phyloP scores from a whole-genome alignment of 2,797 vertebrate species.

The Choloepus didactylus region DNA sequence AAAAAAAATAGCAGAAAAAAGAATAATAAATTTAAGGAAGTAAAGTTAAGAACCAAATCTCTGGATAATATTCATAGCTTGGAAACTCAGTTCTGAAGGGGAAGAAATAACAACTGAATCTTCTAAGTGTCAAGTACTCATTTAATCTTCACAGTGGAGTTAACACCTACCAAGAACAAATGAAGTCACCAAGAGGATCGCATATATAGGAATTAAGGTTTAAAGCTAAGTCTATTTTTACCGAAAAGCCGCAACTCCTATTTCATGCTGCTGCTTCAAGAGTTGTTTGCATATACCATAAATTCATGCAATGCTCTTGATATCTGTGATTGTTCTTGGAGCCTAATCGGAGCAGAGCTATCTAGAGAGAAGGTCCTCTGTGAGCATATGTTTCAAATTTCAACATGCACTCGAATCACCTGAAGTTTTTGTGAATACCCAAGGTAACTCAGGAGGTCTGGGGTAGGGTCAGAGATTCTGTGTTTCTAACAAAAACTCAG shows the following conservation, averaged over 20 bases:
- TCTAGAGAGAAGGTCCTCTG: neutral
- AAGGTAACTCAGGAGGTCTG: neutral
- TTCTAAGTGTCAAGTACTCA: no score
- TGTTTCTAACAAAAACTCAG: neutral
- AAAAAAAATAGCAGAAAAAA: neutral
- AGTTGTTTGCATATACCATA: rapidly evolving
- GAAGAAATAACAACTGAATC: neutral
- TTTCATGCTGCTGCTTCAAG: neutral
- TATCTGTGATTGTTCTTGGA: neutral
- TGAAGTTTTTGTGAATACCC: neutral
- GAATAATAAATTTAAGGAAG: neutral
- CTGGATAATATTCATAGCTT: neutral
- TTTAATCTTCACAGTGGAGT: neutral
- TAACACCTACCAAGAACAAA: neutral
- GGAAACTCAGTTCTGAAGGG: neutral
- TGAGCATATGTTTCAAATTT: neutral
- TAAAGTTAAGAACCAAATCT: neutral
- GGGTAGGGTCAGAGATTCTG: no score
- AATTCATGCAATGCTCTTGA: neutral
- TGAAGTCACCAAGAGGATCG: neutral
- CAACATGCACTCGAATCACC: rapidly evolving
- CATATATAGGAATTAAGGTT: neutral
- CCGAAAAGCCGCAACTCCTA: neutral
- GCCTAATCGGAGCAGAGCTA: neutral
- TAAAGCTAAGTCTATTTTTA: neutral